phyloP scores from a whole-genome alignment of 2,888 invertebrate species.

The Parochlus steinenii region DNA sequence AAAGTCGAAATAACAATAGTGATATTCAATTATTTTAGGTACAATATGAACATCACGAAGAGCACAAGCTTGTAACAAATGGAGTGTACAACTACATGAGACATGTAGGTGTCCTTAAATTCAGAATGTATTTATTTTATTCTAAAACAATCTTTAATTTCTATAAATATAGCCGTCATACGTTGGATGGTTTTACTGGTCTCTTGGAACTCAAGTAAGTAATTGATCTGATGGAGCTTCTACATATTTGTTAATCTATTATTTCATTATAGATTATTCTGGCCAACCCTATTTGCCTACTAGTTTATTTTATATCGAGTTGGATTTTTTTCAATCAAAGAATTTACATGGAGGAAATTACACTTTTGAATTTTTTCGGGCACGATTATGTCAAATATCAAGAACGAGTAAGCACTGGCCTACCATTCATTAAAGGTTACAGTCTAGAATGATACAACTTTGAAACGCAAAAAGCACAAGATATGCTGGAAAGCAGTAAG shows the following conservation, averaged over 20 bases:
- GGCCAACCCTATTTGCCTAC: conserved; percentile 73
- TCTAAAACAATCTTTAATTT: neutral
- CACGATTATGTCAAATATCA: conserved; percentile 77
- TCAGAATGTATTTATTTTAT: neutral
- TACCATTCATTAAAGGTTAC: conserved; percentile 78
- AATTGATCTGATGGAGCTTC: neutral
- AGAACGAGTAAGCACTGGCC: conserved; percentile 60
- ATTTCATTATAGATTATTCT: conserved; percentile 50
- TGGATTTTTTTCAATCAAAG: conserved; percentile 87
- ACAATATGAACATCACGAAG: conserved; percentile 59
- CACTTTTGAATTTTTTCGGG: conserved; percentile 82
- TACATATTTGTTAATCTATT: conserved; percentile 5
- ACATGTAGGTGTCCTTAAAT: conserved; percentile 74
- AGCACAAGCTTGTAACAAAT: conserved; percentile 73
- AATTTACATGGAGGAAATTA: conserved; percentile 75
- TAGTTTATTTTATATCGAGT: conserved; percentile 64
- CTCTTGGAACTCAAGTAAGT: conserved; percentile 85
- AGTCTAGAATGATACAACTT: no score
- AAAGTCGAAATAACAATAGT: conserved; percentile 10
- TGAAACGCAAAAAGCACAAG: no score
- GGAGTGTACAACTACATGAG: conserved; percentile 76
- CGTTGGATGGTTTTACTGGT: conserved; percentile 99
- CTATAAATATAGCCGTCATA: no score
- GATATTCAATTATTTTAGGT: conserved; percentile 33
- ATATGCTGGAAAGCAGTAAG: no score